Conservation (phyloP, 1,140 invertebrate species). For the Hermetia illucens region DNA sequence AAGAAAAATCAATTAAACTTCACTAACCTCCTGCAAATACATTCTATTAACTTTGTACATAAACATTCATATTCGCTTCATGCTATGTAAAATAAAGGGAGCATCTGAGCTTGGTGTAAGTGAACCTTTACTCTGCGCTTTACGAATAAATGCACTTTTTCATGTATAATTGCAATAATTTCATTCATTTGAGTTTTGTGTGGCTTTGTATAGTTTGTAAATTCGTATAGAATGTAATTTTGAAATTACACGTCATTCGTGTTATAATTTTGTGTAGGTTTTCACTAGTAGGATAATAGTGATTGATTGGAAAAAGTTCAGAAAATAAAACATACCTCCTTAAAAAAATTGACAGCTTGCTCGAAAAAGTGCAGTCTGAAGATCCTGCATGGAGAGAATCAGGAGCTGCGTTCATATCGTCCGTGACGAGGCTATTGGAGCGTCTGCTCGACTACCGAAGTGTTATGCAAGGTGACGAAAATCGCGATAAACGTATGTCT, state of each 20-base stretch:
- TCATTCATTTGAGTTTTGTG: too few relatives aligned
- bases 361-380: constrained; percentile 72
- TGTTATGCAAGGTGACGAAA: constrained; percentile 83
- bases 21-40: too few relatives aligned
- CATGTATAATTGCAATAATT: not conserved
- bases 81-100: constrained; percentile 48
- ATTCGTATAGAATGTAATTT: too few relatives aligned
- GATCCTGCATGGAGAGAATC: constrained; percentile 81
- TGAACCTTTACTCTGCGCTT: constrained; percentile 18
- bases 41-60: constrained; percentile 33
- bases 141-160: not conserved
- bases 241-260: too few relatives aligned
- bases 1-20: too few relatives aligned
- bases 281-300: too few relatives aligned
- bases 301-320: too few relatives aligned
- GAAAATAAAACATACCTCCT: too few relatives aligned
- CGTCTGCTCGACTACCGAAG: constrained; percentile 81
- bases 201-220: too few relatives aligned
- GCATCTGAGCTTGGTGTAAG: constrained; percentile 82
- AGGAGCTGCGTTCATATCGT: constrained; percentile 80
- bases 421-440: constrained; percentile 77
- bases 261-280: too few relatives aligned
- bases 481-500: constrained; percentile 87
- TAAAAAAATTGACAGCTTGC: constrained; percentile 47
- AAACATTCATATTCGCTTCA: constrained; percentile 10